phyloP scores from a whole-genome alignment of 1,140 invertebrate genomes.

The Lithobius niger region DNA sequence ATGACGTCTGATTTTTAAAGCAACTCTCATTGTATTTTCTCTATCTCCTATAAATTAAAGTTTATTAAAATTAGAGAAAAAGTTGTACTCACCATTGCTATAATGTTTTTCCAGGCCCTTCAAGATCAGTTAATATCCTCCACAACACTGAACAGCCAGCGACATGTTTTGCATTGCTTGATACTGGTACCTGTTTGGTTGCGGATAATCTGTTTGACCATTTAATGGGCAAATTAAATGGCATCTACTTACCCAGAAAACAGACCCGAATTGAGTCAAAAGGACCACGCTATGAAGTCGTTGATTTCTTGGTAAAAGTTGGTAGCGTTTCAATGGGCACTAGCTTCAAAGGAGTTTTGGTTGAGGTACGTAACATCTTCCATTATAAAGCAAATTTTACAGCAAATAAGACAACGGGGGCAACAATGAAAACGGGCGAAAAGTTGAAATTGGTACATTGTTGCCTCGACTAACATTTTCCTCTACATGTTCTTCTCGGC shows the following conservation, averaged over 20 bases:
- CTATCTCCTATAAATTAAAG: too few species aligned
- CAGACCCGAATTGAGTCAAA: conserved; percentile 67
- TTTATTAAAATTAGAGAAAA: too few species aligned
- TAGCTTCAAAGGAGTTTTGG: conserved; percentile 84
- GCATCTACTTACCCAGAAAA: conserved; percentile 77
- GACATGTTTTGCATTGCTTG: conserved; percentile 80
- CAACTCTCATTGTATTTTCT: conserved; percentile 9
- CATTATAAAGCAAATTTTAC: too few species aligned
- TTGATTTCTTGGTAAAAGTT: conserved; percentile 87
- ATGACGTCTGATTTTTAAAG: not conserved
- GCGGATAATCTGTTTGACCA: conserved; percentile 83
- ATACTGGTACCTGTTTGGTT: conserved; percentile 55
- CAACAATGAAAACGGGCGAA: not conserved
- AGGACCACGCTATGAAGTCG: conserved; percentile 79
- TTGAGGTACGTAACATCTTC: conserved; percentile 67
- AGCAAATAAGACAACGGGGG: not conserved
- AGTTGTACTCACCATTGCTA: conserved; percentile 12
- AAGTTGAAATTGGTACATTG: too few species aligned
- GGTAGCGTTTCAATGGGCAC: conserved; percentile 83
- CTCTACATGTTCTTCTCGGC: too few species aligned
- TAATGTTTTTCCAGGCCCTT: conserved; percentile 31
- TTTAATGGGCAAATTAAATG: conserved; percentile 73
- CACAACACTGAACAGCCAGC: conserved; percentile 93
- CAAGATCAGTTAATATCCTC: conserved; percentile 71
- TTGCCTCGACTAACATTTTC: too few species aligned